Conservation (phyloP, 1,140 invertebrate species). For the Sitophilus oryzae region DNA sequence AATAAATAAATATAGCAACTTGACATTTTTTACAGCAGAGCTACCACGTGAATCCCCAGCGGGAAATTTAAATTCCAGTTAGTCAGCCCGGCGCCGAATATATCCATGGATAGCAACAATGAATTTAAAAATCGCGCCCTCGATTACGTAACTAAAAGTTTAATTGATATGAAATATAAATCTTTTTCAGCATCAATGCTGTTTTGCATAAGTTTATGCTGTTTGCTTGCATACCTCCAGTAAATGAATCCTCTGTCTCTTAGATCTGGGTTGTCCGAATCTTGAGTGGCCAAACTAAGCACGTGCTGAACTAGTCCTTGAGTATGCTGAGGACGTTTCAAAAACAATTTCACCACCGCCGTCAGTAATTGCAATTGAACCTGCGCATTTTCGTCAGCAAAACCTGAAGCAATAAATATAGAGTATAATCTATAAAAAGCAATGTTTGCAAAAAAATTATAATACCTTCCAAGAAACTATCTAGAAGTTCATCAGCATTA, state of each 20-base stretch:
- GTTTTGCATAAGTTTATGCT: neutral
- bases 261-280: conserved; percentile 99
- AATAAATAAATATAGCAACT: too few relatives aligned
- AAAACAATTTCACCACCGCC: conserved; percentile 96
- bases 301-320: conserved; percentile 97
- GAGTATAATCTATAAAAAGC: neutral
- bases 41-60: too few relatives aligned
- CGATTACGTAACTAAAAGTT: too few relatives aligned
- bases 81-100: too few relatives aligned
- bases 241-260: conserved; percentile 99
- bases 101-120: too few relatives aligned
- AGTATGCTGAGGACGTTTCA: conserved; percentile 96
- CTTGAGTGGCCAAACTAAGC: conserved; percentile 88
- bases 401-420: conserved; percentile 50
- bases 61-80: too few relatives aligned
- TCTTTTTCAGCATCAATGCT: too few relatives aligned
- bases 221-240: conserved; percentile 63
- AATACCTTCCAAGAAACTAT: conserved; percentile 91
- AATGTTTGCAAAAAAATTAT: neutral
- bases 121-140: too few relatives aligned
- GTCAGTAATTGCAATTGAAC: conserved; percentile 96
- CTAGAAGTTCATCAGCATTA: conserved; percentile 97
- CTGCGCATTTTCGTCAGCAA: conserved; percentile 99
- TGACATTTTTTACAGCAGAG: too few relatives aligned
- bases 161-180: too few relatives aligned